phyloP scores from a whole-genome alignment of 2,113 vertebrate species.

The Hippopotamus amphibius region DNA sequence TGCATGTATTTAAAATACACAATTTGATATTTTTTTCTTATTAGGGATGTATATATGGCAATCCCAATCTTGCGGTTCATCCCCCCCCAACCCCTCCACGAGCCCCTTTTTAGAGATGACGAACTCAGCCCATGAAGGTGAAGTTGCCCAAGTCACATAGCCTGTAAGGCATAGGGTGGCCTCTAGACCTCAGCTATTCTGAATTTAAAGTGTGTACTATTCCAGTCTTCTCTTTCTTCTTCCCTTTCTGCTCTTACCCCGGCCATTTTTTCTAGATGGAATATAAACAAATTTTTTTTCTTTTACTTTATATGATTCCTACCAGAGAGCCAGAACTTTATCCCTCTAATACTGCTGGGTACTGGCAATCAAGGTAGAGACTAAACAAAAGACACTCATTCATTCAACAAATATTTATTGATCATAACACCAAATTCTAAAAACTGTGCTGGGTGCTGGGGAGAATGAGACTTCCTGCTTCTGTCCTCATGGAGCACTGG shows the following conservation, averaged over 20 bases:
- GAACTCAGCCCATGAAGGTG: neutral
- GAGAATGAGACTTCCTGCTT: neutral
- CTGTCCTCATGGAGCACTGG: neutral
- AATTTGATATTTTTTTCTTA: no score
- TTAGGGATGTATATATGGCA: no score
- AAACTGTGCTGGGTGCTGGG: neutral
- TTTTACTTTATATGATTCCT: slow-evolving; percentile 4
- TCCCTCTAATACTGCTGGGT: neutral
- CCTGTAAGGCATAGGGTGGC: neutral
- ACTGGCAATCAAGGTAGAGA: neutral
- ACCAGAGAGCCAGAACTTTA: neutral
- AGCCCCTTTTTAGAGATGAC: neutral
- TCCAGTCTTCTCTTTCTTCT: neutral
- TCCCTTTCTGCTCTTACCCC: neutral
- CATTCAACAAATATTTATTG: neutral
- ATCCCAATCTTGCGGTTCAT: no score
- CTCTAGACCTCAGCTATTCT: neutral
- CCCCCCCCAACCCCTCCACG: no score
- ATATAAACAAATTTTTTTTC: neutral
- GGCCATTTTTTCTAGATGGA: neutral
- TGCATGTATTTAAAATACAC: no score
- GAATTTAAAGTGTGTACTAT: neutral
- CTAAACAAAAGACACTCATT: slow-evolving; percentile 18
- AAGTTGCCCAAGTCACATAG: neutral
- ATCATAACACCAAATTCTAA: neutral